These are phyloP conservation scores for Meiosimyza decipiens DNA, from an alignment of 2,888 invertebrate genomes.

Conservation along the genomic window DNA sequence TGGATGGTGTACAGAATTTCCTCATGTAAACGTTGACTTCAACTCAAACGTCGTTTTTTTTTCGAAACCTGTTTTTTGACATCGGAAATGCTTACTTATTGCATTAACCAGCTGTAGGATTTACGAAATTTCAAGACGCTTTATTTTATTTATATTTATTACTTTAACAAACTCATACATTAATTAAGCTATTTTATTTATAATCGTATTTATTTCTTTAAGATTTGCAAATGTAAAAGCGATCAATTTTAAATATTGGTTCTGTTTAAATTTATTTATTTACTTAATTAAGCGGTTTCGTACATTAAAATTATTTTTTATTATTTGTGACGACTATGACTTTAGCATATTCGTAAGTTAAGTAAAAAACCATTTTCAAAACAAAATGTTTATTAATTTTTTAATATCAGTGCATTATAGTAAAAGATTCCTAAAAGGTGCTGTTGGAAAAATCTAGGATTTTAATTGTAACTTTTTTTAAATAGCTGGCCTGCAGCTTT, in stretches of 20 bases:
- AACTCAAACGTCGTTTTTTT: no score
- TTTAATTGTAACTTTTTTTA: constrained; percentile 10
- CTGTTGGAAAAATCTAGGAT: constrained; percentile 10
- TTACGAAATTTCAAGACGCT: no score
- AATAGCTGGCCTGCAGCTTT: constrained; percentile 33
- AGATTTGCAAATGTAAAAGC: constrained; percentile 19
- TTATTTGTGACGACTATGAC: constrained; percentile 7
- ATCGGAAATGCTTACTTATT: no score
- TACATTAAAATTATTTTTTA: not conserved
- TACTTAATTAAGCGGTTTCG: constrained; percentile 1
- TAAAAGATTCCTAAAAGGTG: constrained; percentile 19
- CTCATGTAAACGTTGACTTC: no score
- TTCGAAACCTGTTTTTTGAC: no score
- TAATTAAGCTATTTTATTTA: no score
- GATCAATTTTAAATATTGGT: constrained; percentile 29
- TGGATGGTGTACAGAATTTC: no score
- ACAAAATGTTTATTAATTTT: constrained; percentile 7
- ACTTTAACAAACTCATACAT: no score
- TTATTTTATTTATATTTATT: no score
- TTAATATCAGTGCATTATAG: constrained; percentile 5
- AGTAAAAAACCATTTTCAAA: constrained; percentile 9
- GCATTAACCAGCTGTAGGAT: no score
- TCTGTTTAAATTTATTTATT: constrained; percentile 25
- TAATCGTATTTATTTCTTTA: not conserved
- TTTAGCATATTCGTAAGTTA: not conserved